Percentiles rank a stretch among this genome's conserved stretches.
Conservation (phyloP, 23 tunicate genomes). For the Halocynthia aurantium region DNA sequence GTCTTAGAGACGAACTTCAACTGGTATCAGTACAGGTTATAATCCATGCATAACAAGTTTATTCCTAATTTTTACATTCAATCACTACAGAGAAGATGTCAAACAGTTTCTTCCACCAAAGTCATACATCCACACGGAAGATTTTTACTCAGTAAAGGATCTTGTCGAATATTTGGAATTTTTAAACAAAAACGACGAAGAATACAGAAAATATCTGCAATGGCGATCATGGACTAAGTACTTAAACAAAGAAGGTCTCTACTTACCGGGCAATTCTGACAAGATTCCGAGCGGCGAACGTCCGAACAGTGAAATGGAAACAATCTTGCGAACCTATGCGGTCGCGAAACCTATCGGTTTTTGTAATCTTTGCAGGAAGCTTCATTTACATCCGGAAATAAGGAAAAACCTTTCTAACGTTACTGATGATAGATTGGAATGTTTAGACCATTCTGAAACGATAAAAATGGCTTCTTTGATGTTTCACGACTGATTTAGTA, state of each 20-base stretch:
- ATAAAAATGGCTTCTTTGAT: too few relatives aligned
- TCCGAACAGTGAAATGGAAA: background rate
- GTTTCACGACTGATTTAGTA: too few relatives aligned
- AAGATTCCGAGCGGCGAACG: background rate
- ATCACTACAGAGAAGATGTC: background rate
- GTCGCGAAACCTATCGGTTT: background rate
- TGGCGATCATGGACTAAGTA: conserved; percentile 6
- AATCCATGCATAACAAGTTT: too few relatives aligned
- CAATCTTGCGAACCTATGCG: background rate
- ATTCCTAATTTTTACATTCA: too few relatives aligned
- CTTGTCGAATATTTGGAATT: background rate
- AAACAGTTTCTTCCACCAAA: background rate
- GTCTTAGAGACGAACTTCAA: background rate
- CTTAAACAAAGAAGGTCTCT: conserved; percentile 1
- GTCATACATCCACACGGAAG: conserved; percentile 1
- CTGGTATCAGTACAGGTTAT: background rate
- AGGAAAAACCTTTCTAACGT: background rate
- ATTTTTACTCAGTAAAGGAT: background rate
- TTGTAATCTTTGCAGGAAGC: conserved; percentile 6
- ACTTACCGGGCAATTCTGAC: background rate
- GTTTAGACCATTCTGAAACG: background rate
- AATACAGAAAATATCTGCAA: background rate
- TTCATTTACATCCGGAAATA: background rate
- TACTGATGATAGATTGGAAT: conserved; percentile 1
- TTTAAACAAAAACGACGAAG: background rate